Conservation (phyloP, 2,888 invertebrate species). For the Trachelus troglodyta region DNA sequence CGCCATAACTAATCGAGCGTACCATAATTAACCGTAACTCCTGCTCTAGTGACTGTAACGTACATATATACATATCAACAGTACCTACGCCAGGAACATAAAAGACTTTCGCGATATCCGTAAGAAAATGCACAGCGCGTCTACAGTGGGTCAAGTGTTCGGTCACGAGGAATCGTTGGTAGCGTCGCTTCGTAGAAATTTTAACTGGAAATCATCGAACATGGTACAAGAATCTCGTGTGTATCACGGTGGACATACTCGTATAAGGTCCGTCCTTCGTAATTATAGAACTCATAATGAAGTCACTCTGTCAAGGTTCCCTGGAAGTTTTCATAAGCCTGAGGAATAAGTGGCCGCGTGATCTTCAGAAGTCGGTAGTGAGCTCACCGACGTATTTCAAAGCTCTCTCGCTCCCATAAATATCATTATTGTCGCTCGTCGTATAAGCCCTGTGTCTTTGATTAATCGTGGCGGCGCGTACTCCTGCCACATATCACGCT, state of each 20-base stretch:
- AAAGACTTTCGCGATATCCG: not conserved
- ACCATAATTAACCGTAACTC: conserved; percentile 15
- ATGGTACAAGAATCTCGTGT: not conserved
- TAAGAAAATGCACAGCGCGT: not conserved
- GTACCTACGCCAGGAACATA: not conserved
- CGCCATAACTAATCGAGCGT: conserved; percentile 16
- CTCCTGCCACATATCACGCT: not conserved
- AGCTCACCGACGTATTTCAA: not conserved
- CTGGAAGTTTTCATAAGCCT: conserved; percentile 36
- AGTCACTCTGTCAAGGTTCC: conserved; percentile 54
- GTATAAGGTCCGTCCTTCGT: conserved; percentile 46
- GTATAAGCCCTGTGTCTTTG: not conserved
- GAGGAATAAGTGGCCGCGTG: conserved; percentile 15
- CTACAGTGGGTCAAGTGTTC: not conserved
- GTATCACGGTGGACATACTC: conserved; percentile 30
- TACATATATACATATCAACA: not conserved
- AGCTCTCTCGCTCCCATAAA: not conserved
- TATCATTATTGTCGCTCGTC: not conserved
- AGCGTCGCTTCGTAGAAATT: not conserved
- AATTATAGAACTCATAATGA: conserved; percentile 48
- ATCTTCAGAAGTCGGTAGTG: not conserved
- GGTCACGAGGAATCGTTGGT: not conserved
- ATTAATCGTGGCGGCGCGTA: not conserved
- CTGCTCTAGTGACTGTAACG: not conserved
- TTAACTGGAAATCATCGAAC: not conserved